These are phyloP conservation scores for Nephrotoma appendiculata DNA, from an alignment of 2,888 invertebrate species.

Conservation along the genomic window DNA sequence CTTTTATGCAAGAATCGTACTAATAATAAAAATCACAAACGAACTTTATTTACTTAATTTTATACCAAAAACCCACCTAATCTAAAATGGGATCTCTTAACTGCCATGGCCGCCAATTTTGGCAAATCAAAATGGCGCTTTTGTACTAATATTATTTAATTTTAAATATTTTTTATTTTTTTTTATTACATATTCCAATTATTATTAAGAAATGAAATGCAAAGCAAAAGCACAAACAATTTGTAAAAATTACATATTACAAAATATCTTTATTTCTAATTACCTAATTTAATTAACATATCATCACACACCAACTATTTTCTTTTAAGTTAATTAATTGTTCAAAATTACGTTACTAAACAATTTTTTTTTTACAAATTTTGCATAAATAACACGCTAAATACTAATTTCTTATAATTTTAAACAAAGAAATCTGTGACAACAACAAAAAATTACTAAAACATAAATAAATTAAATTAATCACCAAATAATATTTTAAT, in stretches of 20 bases:
- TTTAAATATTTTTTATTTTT: not conserved
- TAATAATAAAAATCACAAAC: too few relatives aligned
- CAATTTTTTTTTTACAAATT: not conserved
- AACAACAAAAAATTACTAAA: not conserved
- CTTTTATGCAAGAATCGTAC: too few relatives aligned
- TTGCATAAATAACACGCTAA: not conserved
- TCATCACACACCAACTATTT: not conserved
- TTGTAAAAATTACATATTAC: not conserved
- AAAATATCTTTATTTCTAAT: not conserved
- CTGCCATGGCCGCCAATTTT: not conserved
- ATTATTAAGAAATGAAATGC: not conserved
- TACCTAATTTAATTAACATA: not conserved
- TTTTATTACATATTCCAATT: not conserved
- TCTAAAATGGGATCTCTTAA: not conserved
- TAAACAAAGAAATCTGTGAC: not conserved
- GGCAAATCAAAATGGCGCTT: not conserved
- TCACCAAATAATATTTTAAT: not conserved
- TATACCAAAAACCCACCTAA: not conserved
- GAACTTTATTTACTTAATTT: not conserved
- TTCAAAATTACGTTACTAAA: not conserved
- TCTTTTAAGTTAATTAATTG: not conserved
- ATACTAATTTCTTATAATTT: not conserved
- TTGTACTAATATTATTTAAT: not conserved
- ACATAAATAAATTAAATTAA: not conserved
- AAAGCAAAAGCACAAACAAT: not conserved